These are phyloP conservation scores for Crossaster papposus DNA, from an alignment of 53 echinoderm and acorn worm species.

Conservation along the genomic window DNA sequence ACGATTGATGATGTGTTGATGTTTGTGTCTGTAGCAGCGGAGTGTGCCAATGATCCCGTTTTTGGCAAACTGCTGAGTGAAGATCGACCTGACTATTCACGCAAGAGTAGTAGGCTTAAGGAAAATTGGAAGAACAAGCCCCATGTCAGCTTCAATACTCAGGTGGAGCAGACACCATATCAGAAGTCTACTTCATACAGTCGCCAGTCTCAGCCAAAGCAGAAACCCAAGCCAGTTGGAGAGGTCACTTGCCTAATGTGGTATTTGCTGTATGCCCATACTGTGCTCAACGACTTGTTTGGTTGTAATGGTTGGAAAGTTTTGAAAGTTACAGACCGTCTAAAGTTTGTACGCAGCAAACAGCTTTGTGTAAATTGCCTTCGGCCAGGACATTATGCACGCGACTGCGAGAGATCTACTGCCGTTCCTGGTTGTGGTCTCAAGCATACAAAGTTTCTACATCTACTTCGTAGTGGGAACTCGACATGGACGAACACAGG, in stretches of 20 bases:
- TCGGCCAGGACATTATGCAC: slow-evolving; percentile 53
- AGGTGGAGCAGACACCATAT: slow-evolving; percentile 1
- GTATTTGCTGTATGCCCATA: background rate
- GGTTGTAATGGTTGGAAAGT: slow-evolving; percentile 58
- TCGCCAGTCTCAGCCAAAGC: background rate
- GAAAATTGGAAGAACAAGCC: slow-evolving; percentile 15
- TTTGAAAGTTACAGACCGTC: slow-evolving; percentile 27
- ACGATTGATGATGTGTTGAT: slow-evolving; percentile 51
- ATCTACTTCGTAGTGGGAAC: slow-evolving; percentile 25
- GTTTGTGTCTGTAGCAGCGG: slow-evolving; percentile 51
- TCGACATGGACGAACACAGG: background rate
- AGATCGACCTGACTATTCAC: background rate
- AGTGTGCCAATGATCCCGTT: slow-evolving; percentile 52
- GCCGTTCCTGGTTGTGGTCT: slow-evolving; percentile 60
- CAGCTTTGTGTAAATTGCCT: slow-evolving; percentile 69
- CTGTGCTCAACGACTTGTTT: slow-evolving; percentile 20
- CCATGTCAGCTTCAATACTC: slow-evolving; percentile 6
- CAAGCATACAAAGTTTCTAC: slow-evolving; percentile 70
- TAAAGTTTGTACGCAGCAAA: slow-evolving; percentile 47
- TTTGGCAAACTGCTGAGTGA: slow-evolving; percentile 28
- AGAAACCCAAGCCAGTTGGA: background rate
- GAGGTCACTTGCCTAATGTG: background rate
- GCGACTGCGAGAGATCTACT: slow-evolving; percentile 33
- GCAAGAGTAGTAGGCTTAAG: background rate
- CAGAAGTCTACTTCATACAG: background rate